phyloP scores from a whole-genome alignment of 2,888 invertebrate species.

The Lasioglossum zephyrum region DNA sequence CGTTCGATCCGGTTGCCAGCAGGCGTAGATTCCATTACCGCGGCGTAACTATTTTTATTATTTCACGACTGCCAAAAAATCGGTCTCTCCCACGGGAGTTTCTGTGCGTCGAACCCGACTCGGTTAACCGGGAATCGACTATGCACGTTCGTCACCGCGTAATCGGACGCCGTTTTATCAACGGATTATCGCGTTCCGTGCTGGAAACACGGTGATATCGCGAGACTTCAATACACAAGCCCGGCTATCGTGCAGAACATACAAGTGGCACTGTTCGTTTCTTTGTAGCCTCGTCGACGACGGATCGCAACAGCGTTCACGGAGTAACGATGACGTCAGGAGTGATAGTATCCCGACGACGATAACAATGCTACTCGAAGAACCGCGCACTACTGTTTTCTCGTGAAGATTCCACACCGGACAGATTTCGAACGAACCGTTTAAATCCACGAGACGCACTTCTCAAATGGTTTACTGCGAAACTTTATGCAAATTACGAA shows the following conservation, averaged over 20 bases:
- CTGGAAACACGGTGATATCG: constrained; percentile 33
- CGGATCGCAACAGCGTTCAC: constrained; percentile 31
- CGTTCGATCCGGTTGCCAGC: constrained; percentile 28
- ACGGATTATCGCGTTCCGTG: constrained; percentile 57
- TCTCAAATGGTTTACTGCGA: background rate
- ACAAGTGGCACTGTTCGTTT: constrained; percentile 25
- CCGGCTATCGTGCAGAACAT: constrained; percentile 8
- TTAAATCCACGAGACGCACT: background rate
- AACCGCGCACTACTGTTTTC: background rate
- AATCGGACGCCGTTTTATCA: constrained; percentile 50
- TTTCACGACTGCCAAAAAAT: constrained; percentile 42
- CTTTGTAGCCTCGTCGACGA: constrained; percentile 35
- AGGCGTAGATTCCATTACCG: constrained; percentile 47
- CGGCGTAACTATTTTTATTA: constrained; percentile 50
- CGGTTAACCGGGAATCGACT: background rate
- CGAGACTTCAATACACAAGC: constrained; percentile 17
- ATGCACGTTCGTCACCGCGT: constrained; percentile 20
- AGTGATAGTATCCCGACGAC: background rate
- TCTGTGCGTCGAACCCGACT: constrained; percentile 9
- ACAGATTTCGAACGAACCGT: background rate
- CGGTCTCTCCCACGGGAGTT: constrained; percentile 1
- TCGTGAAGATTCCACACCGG: background rate
- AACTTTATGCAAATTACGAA: background rate
- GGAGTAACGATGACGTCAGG: constrained; percentile 34
- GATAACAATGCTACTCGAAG: constrained; percentile 17